phyloP scores from a whole-genome alignment of 2,797 vertebrate species.

The Gila robusta region DNA sequence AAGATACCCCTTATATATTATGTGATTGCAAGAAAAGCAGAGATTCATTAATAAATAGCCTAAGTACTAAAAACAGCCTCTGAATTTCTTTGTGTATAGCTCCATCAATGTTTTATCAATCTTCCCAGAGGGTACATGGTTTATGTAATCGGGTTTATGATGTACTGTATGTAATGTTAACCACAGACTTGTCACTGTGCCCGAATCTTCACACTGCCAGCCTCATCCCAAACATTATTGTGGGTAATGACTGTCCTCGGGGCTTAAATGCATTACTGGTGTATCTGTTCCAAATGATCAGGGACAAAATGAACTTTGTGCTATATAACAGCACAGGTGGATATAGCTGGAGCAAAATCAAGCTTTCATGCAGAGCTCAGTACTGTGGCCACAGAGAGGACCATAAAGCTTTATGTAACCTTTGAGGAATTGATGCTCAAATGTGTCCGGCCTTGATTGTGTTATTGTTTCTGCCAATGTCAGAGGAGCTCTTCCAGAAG shows the following conservation, averaged over 20 bases:
- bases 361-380: constrained; percentile 39
- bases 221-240: constrained; percentile 59
- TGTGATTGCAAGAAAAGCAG: constrained; percentile 16
- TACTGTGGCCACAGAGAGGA: constrained; percentile 22
- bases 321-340: constrained; percentile 63
- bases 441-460: constrained; percentile 15
- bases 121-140: constrained; percentile 7
- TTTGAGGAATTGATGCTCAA: constrained; percentile 22
- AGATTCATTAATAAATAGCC: constrained; percentile 7
- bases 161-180: constrained; percentile 23
- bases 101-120: constrained; percentile 5
- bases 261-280: constrained; percentile 48
- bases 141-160: constrained; percentile 22
- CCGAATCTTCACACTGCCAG: constrained; percentile 22
- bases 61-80: background rate
- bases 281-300: constrained; percentile 56
- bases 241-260: constrained; percentile 44
- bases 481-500: too few species aligned
- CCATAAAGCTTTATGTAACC: constrained; percentile 55
- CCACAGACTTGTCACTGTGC: constrained; percentile 1
- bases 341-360: constrained; percentile 60
- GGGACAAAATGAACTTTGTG: constrained; percentile 52
- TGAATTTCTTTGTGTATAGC: background rate
- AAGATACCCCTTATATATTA: constrained; percentile 19
- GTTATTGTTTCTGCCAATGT: constrained; percentile 21